Percentiles rank a stretch among this genome's conserved stretches.
These are phyloP conservation scores for Mionectes macconnelli DNA, from an alignment of 2,113 vertebrate species.

Conservation along the genomic window DNA sequence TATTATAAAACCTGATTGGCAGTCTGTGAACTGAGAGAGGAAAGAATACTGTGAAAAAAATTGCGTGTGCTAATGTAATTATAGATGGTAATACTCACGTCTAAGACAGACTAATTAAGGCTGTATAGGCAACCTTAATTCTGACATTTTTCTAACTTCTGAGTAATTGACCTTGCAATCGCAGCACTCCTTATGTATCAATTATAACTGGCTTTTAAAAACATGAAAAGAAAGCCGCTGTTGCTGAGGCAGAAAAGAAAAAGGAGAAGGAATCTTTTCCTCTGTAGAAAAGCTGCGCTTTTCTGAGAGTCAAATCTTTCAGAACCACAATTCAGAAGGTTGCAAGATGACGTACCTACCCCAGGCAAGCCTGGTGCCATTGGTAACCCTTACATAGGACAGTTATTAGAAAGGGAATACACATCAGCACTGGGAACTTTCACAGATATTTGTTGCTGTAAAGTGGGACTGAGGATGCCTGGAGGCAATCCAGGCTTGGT, in stretches of 20 bases:
- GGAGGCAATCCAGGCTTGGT: not conserved
- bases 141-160: slow-evolving; percentile 60
- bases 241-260: not conserved
- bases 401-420: not conserved
- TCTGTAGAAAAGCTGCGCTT: not conserved
- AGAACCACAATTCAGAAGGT: not conserved
- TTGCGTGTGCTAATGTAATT: slow-evolving; percentile 25
- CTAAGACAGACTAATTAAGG: slow-evolving; percentile 54
- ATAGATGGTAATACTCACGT: slow-evolving; percentile 50
- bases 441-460: not conserved
- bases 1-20: slow-evolving; percentile 16
- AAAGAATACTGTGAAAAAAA: slow-evolving; percentile 8
- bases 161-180: slow-evolving; percentile 59
- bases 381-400: accelerated
- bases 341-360: not conserved
- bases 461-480: not conserved
- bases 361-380: not conserved
- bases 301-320: not conserved
- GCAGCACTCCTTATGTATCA: slow-evolving; percentile 30
- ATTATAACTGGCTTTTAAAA: slow-evolving; percentile 55
- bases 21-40: not conserved
- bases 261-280: not conserved
- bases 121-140: slow-evolving; percentile 42
- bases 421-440: not conserved
- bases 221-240: not conserved